Evolutionary conservation across 2,113 vertebrate genomes (phyloP).

Genomic region (Laterallus jamaicensis): DNA sequence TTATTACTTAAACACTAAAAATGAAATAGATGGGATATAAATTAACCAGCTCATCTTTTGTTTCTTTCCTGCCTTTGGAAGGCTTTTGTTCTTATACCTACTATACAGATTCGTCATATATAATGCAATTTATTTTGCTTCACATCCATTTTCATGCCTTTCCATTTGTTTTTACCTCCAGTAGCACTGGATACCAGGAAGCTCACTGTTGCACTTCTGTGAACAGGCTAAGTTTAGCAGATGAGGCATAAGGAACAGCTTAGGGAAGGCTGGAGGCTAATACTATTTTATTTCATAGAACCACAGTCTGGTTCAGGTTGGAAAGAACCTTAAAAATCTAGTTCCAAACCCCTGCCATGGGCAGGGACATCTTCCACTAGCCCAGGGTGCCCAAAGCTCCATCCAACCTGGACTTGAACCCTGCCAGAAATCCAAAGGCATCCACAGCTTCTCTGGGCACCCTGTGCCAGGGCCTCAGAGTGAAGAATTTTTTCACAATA

Average conservation of each 20-base stretch:
- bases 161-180: not conserved
- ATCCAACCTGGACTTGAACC: no score
- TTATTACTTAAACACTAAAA: conserved; percentile 42
- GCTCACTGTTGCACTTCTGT: not conserved
- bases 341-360: no score
- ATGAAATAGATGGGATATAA: conserved; percentile 26
- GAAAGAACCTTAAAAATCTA: no score
- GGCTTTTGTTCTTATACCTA: not conserved
- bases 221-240: not conserved
- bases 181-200: not conserved
- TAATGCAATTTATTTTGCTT: not conserved
- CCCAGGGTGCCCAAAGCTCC: no score
- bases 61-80: not conserved
- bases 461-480: no score
- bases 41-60: not conserved
- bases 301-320: no score
- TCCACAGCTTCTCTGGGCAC: no score
- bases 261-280: not conserved
- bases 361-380: no score
- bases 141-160: not conserved
- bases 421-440: no score
- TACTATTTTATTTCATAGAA: not conserved
- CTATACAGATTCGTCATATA: not conserved
- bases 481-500: no score
- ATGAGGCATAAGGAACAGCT: not conserved